Base-by-base conservation (phyloP, 2,797 vertebrate genomes). In the Xenops minutus region DNA sequence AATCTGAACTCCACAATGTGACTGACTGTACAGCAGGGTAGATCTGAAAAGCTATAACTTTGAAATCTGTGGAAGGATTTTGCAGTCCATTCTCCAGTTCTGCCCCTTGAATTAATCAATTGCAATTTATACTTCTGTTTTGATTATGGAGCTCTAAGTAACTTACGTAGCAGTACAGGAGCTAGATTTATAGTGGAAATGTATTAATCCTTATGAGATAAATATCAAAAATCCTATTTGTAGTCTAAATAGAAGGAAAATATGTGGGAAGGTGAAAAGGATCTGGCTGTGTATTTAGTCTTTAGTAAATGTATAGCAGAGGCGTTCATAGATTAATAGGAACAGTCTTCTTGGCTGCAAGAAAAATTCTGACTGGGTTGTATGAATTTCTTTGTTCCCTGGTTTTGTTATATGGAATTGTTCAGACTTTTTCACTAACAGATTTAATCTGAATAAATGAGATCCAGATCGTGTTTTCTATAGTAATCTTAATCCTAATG, bases 41-140 rank as follows among this genome's bases (percentile, higher is more conserved):
- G 37, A 85, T 85, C 88, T 94, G 84, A 91, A 92, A 94, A 79
- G 49, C 83, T 83, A 6, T 74, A 92, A 82, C 43, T 94, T 71
- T 79, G 24, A 71, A 87, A 79, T 82, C 52, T 49, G 17, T 67
- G 54, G 64, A 85, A 89, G 80, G 52, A 77, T 79, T 92, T 93
- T 92, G 64, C 43, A 94, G 67, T 55, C 56, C 5, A 2, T 76
- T 95, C 55, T 88, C 83, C n/a, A 77, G 41, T 85, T 85, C 84
- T 83, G 67, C 59, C 58, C 56, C 39, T 85, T 89, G 80, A 94
- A 85, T 85, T 92, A 85, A 93, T 94, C 34, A 58, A 36, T 48
- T 88, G 55, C 39, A 85, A 62, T 81, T 95, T 86, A 67, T 80
- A 83, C 14, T 72, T 82, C 61, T 13, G 0, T 76, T 88, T 82